A percentile compares a stretch with the other conserved stretches of the same genome.
Evolutionary conservation across 2,113 vertebrate genomes (phyloP).

Genomic region (Lampris megalopsis): DNA sequence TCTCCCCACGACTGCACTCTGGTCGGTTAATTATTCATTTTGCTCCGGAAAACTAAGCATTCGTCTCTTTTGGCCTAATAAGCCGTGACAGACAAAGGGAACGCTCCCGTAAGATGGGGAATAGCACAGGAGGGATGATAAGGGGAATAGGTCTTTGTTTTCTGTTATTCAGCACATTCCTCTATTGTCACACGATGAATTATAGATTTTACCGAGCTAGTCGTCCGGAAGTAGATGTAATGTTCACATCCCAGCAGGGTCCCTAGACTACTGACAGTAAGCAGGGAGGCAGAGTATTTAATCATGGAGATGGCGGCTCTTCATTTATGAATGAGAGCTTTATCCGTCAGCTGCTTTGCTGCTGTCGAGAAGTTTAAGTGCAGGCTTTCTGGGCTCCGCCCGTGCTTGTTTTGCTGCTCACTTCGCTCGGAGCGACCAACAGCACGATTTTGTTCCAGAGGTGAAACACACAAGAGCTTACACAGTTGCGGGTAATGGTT

Average conservation of each 20-base stretch:
- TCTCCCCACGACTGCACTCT: conserved; percentile 23
- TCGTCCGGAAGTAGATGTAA: conserved; percentile 57
- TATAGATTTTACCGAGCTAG: conserved; percentile 66
- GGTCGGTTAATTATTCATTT: conserved; percentile 56
- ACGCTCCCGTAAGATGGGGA: conserved; percentile 41
- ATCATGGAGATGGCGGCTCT: conserved; percentile 45
- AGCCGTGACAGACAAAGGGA: conserved; percentile 61
- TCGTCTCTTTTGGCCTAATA: conserved; percentile 60
- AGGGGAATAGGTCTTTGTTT: conserved; percentile 46
- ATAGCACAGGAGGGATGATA: conserved; percentile 52
- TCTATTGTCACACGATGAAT: conserved; percentile 71
- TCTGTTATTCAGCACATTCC: conserved; percentile 64
- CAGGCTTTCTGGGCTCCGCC: conserved; percentile 29
- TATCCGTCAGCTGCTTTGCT: neutral
- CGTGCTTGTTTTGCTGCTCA: conserved; percentile 21
- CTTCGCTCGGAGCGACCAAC: conserved; percentile 28
- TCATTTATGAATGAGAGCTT: conserved; percentile 65
- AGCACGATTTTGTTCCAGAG: conserved; percentile 8
- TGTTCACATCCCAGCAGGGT: conserved; percentile 46
- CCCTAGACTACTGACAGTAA: conserved; percentile 49
- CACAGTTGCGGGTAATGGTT: neutral
- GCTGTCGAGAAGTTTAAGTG: conserved; percentile 32
- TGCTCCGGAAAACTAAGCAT: conserved; percentile 23
- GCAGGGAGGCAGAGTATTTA: conserved; percentile 47
- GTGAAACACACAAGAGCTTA: neutral